Conservation (phyloP, 2,888 invertebrate species). For the Polymixis lichenea region DNA sequence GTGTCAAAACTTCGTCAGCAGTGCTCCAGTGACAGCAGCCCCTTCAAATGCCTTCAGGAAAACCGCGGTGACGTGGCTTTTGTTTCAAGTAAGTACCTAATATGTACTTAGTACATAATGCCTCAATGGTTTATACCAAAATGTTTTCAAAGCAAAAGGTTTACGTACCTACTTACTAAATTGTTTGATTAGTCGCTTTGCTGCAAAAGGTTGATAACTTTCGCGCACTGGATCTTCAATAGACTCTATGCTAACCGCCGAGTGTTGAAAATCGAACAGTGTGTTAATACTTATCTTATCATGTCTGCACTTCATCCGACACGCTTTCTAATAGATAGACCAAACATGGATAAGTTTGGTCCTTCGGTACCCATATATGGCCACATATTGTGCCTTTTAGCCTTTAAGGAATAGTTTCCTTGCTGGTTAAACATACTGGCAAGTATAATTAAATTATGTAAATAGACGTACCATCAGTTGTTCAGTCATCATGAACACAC, state of each 20-base stretch:
- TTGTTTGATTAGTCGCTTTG: background rate
- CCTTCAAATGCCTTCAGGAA: conserved; percentile 92
- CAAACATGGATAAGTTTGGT: background rate
- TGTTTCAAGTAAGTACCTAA: conserved; percentile 91
- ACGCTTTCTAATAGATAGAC: background rate
- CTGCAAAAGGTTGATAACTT: background rate
- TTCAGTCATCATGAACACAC: background rate
- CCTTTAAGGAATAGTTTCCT: background rate
- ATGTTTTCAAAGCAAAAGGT: conserved; percentile 5
- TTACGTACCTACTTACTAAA: background rate
- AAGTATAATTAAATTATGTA: too few relatives aligned
- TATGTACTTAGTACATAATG: too few relatives aligned
- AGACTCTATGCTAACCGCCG: too few relatives aligned
- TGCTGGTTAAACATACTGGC: too few relatives aligned
- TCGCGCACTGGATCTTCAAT: too few relatives aligned
- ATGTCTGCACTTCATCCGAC: background rate
- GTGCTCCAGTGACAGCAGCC: conserved; percentile 88
- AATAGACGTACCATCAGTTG: background rate
- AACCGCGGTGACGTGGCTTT: conserved; percentile 94
- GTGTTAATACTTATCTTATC: too few relatives aligned
- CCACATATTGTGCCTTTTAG: background rate
- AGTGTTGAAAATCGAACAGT: too few relatives aligned
- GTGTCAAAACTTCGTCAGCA: conserved; percentile 86
- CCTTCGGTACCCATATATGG: background rate
- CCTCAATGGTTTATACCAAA: conserved; percentile 5